phyloP scores from a whole-genome alignment of 2,113 vertebrate species.

The Rhipidura dahli region DNA sequence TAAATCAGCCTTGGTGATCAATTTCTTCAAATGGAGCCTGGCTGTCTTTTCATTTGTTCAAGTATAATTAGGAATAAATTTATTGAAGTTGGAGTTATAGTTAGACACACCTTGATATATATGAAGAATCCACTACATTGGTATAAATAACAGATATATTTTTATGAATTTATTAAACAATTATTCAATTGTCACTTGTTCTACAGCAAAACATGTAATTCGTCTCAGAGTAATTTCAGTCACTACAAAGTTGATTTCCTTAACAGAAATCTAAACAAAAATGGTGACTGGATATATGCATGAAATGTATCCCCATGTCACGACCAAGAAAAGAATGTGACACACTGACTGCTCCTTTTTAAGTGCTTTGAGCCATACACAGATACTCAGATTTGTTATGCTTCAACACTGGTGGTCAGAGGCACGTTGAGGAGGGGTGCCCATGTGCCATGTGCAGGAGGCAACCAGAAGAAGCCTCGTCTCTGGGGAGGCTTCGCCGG shows the following conservation, averaged over 20 bases:
- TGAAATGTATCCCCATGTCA: not conserved
- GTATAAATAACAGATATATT: not conserved
- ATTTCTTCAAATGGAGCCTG: not conserved
- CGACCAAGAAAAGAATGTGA: accelerated
- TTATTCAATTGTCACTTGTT: not conserved
- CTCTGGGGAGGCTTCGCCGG: no score
- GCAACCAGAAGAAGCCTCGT: no score
- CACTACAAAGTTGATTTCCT: not conserved
- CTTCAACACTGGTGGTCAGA: no score
- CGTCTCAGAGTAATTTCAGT: not conserved
- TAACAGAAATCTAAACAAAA: not conserved
- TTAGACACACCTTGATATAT: not conserved
- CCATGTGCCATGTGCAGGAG: no score
- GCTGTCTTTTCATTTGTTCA: not conserved
- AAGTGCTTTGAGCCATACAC: not conserved
- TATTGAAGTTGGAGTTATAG: not conserved
- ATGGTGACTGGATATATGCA: not conserved
- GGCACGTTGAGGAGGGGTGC: no score
- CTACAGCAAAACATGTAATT: not conserved
- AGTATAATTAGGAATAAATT: not conserved
- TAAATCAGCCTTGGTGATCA: not conserved
- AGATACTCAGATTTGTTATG: no score
- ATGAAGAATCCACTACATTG: not conserved
- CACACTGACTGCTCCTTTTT: not conserved
- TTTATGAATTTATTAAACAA: not conserved